A percentile compares a stretch with the other conserved stretches of the same genome.
phyloP scores from a whole-genome alignment of 2,797 vertebrate genomes.

The Xenopus petersii region DNA sequence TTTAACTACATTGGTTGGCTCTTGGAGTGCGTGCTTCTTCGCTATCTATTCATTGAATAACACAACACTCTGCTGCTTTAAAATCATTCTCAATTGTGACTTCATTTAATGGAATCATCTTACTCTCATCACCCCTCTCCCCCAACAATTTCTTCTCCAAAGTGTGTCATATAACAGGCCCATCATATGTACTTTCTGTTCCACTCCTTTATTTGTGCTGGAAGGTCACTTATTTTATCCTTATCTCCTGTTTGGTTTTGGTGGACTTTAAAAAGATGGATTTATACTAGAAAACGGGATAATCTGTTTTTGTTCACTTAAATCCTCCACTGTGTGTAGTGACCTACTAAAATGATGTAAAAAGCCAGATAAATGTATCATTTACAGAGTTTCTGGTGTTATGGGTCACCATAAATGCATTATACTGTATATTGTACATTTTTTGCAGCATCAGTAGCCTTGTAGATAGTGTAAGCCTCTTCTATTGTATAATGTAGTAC shows the following conservation, averaged over 20 bases:
- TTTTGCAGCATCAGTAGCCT: too few relatives aligned
- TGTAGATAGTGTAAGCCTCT: too few relatives aligned
- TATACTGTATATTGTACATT: too few relatives aligned
- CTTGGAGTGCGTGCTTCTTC: too few relatives aligned
- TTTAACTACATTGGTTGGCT: too few relatives aligned
- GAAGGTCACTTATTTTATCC: slow-evolving; percentile 33
- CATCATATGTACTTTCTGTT: slow-evolving; percentile 7
- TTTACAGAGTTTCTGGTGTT: slow-evolving; percentile 23
- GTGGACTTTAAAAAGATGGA: slow-evolving; percentile 31
- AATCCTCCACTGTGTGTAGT: slow-evolving; percentile 30
- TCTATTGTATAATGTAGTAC: too few relatives aligned
- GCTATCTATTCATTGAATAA: too few relatives aligned
- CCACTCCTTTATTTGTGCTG: slow-evolving; percentile 17
- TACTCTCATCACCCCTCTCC: not conserved
- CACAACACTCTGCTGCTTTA: too few relatives aligned
- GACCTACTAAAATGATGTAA: slow-evolving; percentile 37
- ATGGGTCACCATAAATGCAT: slow-evolving; percentile 22
- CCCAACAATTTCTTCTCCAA: not conserved
- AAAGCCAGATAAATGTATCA: slow-evolving; percentile 23
- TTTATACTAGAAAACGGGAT: slow-evolving; percentile 29
- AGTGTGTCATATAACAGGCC: slow-evolving; percentile 17
- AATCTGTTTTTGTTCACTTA: slow-evolving; percentile 44
- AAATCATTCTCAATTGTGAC: too few relatives aligned
- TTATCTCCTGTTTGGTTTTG: slow-evolving; percentile 26
- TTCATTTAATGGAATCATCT: not conserved